Evolutionary conservation across 2,888 invertebrate species (phyloP).

Genomic region (Pseudococcus longispinus): DNA sequence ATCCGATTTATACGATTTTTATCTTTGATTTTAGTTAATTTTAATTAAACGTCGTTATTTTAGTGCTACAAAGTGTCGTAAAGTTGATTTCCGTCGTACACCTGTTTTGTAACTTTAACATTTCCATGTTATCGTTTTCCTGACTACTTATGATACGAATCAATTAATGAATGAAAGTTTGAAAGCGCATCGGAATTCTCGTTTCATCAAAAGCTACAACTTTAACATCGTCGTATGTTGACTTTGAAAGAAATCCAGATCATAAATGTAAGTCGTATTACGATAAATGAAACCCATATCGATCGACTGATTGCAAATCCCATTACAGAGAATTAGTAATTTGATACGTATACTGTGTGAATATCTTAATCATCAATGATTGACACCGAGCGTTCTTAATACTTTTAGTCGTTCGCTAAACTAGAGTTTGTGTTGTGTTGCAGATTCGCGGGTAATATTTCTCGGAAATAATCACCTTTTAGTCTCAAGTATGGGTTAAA

Average conservation of each 20-base stretch:
- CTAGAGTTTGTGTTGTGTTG: background rate
- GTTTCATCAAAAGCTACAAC: background rate
- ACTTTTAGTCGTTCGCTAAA: background rate
- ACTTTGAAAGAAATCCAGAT: background rate
- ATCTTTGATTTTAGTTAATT: background rate
- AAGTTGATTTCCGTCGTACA: background rate
- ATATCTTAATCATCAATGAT: background rate
- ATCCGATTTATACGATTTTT: slow-evolving; percentile 8
- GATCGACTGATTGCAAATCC: slow-evolving; percentile 8
- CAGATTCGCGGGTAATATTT: background rate
- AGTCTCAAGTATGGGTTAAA: slow-evolving; percentile 30
- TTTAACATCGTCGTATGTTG: background rate
- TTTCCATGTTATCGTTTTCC: slow-evolving; percentile 31
- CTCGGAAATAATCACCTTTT: background rate
- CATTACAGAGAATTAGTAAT: slow-evolving; percentile 29
- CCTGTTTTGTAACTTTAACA: background rate
- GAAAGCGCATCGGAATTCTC: background rate
- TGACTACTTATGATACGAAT: slow-evolving; percentile 22
- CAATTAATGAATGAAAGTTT: slow-evolving; percentile 42
- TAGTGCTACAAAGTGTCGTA: background rate
- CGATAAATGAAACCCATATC: background rate
- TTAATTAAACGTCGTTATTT: background rate
- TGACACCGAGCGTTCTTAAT: background rate
- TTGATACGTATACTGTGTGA: background rate
- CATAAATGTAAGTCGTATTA: background rate